phyloP scores from a whole-genome alignment of 2,797 vertebrate genomes.

The Diglossa cyanea region DNA sequence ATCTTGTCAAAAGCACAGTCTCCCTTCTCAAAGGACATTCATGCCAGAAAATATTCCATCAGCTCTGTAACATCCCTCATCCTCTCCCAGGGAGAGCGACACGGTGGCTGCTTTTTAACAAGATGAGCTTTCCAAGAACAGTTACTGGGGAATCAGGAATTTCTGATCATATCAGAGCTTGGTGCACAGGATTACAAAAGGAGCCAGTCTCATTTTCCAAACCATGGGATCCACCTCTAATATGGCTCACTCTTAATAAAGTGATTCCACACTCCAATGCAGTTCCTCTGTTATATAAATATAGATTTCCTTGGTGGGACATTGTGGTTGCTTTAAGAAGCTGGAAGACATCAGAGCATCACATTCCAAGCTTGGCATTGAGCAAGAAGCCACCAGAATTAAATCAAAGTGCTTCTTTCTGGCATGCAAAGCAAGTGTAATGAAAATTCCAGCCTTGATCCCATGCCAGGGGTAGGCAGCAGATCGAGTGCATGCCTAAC shows the following conservation, averaged over 20 bases:
- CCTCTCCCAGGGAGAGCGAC: neutral
- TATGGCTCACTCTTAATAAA: neutral
- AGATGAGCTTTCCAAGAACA: constrained; percentile 6
- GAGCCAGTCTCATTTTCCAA: neutral
- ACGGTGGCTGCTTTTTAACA: neutral
- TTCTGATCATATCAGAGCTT: neutral
- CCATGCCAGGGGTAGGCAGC: constrained; percentile 41
- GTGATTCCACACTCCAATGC: neutral
- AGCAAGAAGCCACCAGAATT: constrained; percentile 58
- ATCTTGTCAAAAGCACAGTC: constrained; percentile 5
- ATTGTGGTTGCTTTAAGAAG: constrained; percentile 49
- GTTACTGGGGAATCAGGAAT: neutral
- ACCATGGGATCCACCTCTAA: neutral
- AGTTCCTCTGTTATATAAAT: constrained; percentile 26
- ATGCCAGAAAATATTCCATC: neutral
- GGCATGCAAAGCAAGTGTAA: constrained; percentile 48
- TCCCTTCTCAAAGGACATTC: neutral
- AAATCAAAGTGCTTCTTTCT: constrained; percentile 63
- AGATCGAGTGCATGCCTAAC: constrained; percentile 37
- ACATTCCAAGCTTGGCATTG: constrained; percentile 54
- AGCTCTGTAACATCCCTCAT: neutral
- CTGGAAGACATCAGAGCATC: constrained; percentile 58
- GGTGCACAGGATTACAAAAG: neutral
- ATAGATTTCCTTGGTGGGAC: constrained; percentile 16
- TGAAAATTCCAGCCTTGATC: constrained; percentile 63